Conservation (phyloP, 2,113 vertebrate genomes). For the Tyto alba region DNA sequence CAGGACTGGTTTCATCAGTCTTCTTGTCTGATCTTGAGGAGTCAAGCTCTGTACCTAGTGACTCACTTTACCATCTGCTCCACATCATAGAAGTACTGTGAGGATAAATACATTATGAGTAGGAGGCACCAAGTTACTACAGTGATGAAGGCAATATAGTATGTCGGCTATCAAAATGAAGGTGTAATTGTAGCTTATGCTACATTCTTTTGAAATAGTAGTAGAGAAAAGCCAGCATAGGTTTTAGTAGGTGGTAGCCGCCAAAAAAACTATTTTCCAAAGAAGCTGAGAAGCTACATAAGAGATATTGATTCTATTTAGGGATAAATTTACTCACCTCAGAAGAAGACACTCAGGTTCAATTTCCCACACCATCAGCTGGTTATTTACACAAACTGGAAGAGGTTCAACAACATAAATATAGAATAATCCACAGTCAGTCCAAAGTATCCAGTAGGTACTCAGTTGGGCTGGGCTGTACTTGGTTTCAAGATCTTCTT, state of each 20-base stretch:
- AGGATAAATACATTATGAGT: conserved; percentile 54
- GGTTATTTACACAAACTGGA: not conserved
- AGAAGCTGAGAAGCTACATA: not conserved
- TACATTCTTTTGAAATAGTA: not conserved
- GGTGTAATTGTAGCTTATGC: conserved; percentile 40
- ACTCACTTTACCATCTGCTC: conserved; percentile 59
- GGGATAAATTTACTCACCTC: not conserved
- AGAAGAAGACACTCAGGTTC: not conserved
- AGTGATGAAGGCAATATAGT: conserved; percentile 26
- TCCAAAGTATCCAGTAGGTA: not conserved
- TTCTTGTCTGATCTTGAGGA: not conserved
- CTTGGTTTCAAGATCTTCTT: not conserved
- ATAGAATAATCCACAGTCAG: not conserved
- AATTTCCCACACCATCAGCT: not conserved
- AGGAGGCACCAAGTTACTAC: conserved; percentile 25
- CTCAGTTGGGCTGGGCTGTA: not conserved
- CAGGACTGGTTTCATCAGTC: not conserved
- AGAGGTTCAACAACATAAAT: not conserved
- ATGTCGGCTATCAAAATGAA: conserved; percentile 33
- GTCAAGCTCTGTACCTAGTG: conserved; percentile 42
- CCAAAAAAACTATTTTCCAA: not conserved
- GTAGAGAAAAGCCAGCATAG: not conserved
- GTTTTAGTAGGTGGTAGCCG: not conserved
- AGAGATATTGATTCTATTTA: not conserved
- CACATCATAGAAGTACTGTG: conserved; percentile 28